Base-by-base conservation (phyloP, 1,140 invertebrate species). In the Colletes gigas region DNA sequence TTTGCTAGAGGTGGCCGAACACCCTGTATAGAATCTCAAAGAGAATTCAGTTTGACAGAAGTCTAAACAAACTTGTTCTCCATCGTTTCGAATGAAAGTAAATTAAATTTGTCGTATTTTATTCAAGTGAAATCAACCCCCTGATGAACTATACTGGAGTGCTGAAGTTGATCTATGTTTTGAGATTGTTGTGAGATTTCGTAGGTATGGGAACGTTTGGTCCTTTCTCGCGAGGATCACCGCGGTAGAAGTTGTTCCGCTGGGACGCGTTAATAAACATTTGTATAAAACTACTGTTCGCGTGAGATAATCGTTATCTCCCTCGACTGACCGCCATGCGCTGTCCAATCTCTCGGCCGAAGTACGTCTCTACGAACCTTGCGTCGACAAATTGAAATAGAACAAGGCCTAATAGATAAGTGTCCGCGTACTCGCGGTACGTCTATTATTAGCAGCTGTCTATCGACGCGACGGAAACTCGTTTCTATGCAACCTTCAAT, bases 251-350 rank as follows among this genome's bases (percentile, higher is more conserved):
- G 14, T 19, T 9, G 8, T 4, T 15, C 44, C 19, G 5, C 1
- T 1, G 47, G 0, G 17, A 21, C 8, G n/a, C n/a, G 30, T 30
- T 30, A 15, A 65, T 39, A 65, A 76, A 12, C 14, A 44, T 63
- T 15, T 19, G 2, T 54, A 30, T 19, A 50, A 66, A 57, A 68
- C 14, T 76, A 12, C 14, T 4, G 7, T 57, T 19, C 6, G 10
- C 39, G 14, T 1, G 3, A 55, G n/a, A 76, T 57, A 76, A 57
- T 17, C 19, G 52, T 68, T 68, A 76, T 68, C 73, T 4, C 8
- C 41, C 12, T 14, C n/a, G 44, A 10, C 15, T 62, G 19, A 62
- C 15, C 44, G 19, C 44, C 50, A 10, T 10, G 9, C 50, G 50
- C 39, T 39, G 62, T 52, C 17, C 17, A 15, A 14, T 14, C 50